Base-by-base conservation (phyloP, 2,888 invertebrate species). In the Apamea epomidion region DNA sequence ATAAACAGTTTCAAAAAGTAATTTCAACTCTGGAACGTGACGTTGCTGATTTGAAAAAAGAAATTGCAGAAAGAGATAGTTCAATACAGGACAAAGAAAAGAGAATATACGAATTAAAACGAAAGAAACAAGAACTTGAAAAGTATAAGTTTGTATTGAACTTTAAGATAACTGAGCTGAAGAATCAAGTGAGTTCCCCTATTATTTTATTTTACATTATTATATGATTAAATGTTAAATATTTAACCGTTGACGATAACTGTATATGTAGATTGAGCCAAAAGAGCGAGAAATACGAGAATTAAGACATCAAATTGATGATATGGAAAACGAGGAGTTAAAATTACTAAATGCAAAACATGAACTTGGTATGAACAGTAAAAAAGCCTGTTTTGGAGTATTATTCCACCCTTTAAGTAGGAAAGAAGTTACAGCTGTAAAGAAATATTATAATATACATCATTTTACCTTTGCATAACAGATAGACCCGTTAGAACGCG, bases 81-180 rank as follows among this genome's bases (percentile, higher is more conserved):
- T 98, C 98, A 0, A 99, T 99, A 81, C 98, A 98, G 90, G 98
- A 98, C 74, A 99, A 99, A 95, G 99, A 99, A 93, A 98, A 98
- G 91, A 97, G 98, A 84, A 98, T 99, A 87, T 98, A 98, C 90
- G 99, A 99, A 88, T 94, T 99, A 80, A 98, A 99, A 93, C 98
- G 98, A 87, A 98, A 98, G 92, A 99, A 98, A 92, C 98, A 98
- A 91, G 99, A 99, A 92, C 94, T 99, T 85, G 99, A 99, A 92
- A 99, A 99, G 94, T 99, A 98, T 93, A 99, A 99, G 93, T 99
- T 99, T 93, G 99, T 99, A 1, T 95, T 99, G 58, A 98, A 98
- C 92, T 99, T 99, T 93, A 99, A 99, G 94, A 99, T 99, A 81
- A 98, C 98, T 54, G 99, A 99, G 91, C 94, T 99, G 42, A 98